Conservation (phyloP, 2,113 vertebrate species). For the Balaenoptera acutorostrata region DNA sequence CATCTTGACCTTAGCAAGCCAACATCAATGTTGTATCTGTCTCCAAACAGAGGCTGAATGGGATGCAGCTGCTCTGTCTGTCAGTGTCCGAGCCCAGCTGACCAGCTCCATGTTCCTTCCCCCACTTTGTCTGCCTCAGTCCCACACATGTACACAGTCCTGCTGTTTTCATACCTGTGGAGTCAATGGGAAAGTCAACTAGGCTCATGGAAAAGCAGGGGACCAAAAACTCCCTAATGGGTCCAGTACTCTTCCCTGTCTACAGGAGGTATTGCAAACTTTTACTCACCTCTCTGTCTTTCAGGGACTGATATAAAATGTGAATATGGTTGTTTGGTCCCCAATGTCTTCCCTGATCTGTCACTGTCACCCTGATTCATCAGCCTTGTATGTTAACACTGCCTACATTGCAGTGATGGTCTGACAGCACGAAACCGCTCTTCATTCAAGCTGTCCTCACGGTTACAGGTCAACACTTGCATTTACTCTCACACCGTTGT, state of each 20-base stretch:
- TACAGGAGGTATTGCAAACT: not conserved
- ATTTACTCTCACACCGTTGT: too few species aligned
- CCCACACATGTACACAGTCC: not conserved
- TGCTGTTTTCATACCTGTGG: not conserved
- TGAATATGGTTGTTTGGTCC: not conserved
- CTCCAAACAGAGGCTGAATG: not conserved
- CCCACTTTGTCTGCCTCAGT: rapidly evolving
- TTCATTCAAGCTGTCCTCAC: not conserved
- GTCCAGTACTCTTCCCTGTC: not conserved
- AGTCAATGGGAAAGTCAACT: not conserved
- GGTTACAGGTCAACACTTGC: too few species aligned
- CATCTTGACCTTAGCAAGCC: not conserved
- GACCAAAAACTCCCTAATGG: not conserved
- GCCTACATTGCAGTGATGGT: not conserved
- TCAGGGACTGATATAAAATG: not conserved
- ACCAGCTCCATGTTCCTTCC: not conserved
- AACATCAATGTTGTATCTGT: not conserved
- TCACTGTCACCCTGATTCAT: not conserved
- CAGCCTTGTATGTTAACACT: too few species aligned
- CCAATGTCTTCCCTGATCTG: not conserved
- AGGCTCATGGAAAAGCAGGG: rapidly evolving
- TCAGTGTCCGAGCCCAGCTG: not conserved
- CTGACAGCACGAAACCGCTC: not conserved
- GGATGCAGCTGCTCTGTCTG: not conserved
- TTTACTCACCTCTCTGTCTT: not conserved